These are phyloP conservation scores for Clarias batrachus DNA, from an alignment of 2,113 vertebrate species.

Conservation along the genomic window DNA sequence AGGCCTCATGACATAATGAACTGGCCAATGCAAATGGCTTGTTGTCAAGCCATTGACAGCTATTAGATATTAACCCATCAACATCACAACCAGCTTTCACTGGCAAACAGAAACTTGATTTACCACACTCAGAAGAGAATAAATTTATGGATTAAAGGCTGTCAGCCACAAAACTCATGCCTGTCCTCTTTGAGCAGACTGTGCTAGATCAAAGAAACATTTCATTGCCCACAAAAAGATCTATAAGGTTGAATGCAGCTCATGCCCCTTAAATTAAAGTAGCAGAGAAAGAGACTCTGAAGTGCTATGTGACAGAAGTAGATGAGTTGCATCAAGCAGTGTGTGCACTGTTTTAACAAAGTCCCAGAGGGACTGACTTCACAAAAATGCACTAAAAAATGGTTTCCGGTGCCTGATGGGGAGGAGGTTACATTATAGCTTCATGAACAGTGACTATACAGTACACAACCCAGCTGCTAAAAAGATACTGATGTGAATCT, in stretches of 20 bases:
- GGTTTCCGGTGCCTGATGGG: conserved; percentile 9
- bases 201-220: conserved; percentile 46
- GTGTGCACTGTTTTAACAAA: conserved; percentile 49
- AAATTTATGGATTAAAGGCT: conserved; percentile 45
- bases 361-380: conserved; percentile 44
- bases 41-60: not conserved
- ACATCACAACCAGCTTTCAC: not conserved
- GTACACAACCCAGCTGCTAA: conserved; percentile 18
- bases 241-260: conserved; percentile 49
- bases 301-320: conserved; percentile 39
- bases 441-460: conserved; percentile 39
- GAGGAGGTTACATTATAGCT: conserved; percentile 31
- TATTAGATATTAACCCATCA: not conserved
- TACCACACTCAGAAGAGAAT: conserved; percentile 22
- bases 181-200: conserved; percentile 38
- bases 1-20: not conserved
- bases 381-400: conserved; percentile 34
- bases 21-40: not conserved
- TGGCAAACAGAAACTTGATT: conserved; percentile 26
- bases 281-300: conserved; percentile 41
- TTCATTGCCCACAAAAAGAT: conserved; percentile 43
- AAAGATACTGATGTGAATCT: conserved; percentile 2
- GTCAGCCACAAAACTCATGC: conserved; percentile 33
- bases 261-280: conserved; percentile 50
- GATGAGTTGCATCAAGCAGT: conserved; percentile 37